Evolutionary conservation across 2,888 invertebrate genomes (phyloP), one percentile per base, ranked within the genome.

Genomic region (Acrobasis repandana): DNA sequence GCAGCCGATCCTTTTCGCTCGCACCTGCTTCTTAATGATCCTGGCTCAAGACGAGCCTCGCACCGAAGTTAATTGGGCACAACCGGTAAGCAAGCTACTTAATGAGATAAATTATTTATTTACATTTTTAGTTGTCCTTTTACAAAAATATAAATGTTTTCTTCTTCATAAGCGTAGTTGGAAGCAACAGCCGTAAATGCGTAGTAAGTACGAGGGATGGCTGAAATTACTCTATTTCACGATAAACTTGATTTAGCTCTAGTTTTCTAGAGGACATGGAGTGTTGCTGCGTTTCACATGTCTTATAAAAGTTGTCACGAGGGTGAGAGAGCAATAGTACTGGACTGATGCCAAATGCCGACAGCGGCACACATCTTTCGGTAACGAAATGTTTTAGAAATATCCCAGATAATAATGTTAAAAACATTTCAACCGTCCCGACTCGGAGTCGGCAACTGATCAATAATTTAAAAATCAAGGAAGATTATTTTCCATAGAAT

Each of bases 291-390:
- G 77, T 83, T 83, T 82, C 79, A 82, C 54, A 38, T 54, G 54
- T 85, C 79, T 80, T 71, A 77, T 74, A 83, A 76, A 79, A 87
- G 75, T 82, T 89, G 86, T 86, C 86, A 80, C 79, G 77, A 81
- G 79, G 80, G 81, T 86, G 85, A 85, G 86, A 86, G 88, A 87
- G 83, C 85, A 82, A 77, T 71, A 86, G 77, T 71, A 86, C 88
- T 91, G 91, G 91, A 85, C 74, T 76, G 69, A 67, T 83, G 91
- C 91, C 91, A 91, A 89, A 79, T 80, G 69, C 79, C 84, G 77
- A 84, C 82, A 80, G 82, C 82, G 85, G 73, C 82, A 80, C 86
- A 85, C 80, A 85, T 88, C 83, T 85, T 83, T 80, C 80, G 75
- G 77, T 77, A 78, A 82, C 82, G 83, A 83, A 86, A 88, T 87